Evolutionary conservation across 1,140 invertebrate species (phyloP), one percentile per base, ranked within the genome.

Genomic region (Zaprionus vittiger): DNA sequence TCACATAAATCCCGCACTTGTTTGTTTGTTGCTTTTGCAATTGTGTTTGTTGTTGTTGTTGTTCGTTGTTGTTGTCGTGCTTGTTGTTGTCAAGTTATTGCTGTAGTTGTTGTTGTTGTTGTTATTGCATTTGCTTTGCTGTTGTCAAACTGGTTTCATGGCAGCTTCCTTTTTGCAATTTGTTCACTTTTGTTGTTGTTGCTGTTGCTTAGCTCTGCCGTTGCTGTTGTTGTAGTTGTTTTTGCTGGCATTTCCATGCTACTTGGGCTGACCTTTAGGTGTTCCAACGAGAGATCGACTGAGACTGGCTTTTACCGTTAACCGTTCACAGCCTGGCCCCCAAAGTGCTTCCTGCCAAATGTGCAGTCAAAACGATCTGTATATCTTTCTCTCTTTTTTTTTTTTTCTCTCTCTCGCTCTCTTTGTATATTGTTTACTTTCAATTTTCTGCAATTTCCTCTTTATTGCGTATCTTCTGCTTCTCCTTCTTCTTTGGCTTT

Each of bases 151-250:
- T 83, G 87, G 86, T 91, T 91, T 87, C 68, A 68, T 80, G 72
- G 89, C 70, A 83, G 87, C 83, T 91, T 91, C 87, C 83, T 91
- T 91, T 91, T 91, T 89, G 83, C 80, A 86, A 57, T 66, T 79
- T 87, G 81, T 74, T 83, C 80, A 76, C 77, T 73, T 68, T 84
- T 63, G 68, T 63, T 83, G 72, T 66, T 56, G 44, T 41, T 68
- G 26, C 67, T 59, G 64, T 64, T 67, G 47, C 17, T 60, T 38
- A 1, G 64, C 52, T 68, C 31, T 44, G 60, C 70, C 55, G 52
- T 81, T 80, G 61, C 49, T 66, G 59, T 34, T 24, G n/a, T 80
- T 60, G 61, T 59, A 68, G 41, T 49, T 80, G 73, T 66, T 73
- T 41, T 77, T 75, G 72, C 47, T 81, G 79, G 77, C 73, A 79